Base-by-base conservation (phyloP, 2,888 invertebrate species). In the Xylota sylvarum region DNA sequence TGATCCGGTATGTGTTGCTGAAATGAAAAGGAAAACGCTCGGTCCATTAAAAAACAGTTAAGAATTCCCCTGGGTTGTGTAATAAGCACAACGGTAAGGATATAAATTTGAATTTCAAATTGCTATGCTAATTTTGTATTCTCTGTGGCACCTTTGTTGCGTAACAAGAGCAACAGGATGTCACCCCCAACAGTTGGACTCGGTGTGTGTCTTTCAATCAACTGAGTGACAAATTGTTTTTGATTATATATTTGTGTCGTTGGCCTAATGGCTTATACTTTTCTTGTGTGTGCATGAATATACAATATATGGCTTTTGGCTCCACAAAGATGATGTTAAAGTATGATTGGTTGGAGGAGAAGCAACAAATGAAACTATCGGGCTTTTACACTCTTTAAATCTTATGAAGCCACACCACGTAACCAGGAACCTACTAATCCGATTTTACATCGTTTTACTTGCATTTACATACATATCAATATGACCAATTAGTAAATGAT, bases 71-170 rank as follows among this genome's bases (percentile, higher is more conserved):
- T 4, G 14, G 56, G 5, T 32, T 52, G 72, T 30, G 78, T 72
- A 65, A 78, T 77, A 46, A 58, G 72, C 56, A 77, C 48, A 50
- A n/a, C 72, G 65, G 64, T 69, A 30, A 64, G 56, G 17, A 69
- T 56, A 60, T 72, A 67, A 72, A 83, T 83, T 79, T 83, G 83
- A 72, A 83, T 83, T 73, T 73, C 83, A 83, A 83, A 83, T 78
- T 62, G 5, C 10, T 67, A 72, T 70, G 77, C 70, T 72, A 77
- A 83, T 83, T 83, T 46, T 9, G 50, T 50, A 37, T 70, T 50
- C 77, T 72, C 56, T 10, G 58, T 43, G 58, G 50, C 48, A 27
- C n/a, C 58, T 72, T 23, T 32, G 58, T 52, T 60, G 27, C 43
- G 12, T n/a, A 19, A 27, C 12, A 37, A 17, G 37, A 67, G 77